phyloP scores from a whole-genome alignment of 1,140 invertebrate species.

The Gryon sp. region DNA sequence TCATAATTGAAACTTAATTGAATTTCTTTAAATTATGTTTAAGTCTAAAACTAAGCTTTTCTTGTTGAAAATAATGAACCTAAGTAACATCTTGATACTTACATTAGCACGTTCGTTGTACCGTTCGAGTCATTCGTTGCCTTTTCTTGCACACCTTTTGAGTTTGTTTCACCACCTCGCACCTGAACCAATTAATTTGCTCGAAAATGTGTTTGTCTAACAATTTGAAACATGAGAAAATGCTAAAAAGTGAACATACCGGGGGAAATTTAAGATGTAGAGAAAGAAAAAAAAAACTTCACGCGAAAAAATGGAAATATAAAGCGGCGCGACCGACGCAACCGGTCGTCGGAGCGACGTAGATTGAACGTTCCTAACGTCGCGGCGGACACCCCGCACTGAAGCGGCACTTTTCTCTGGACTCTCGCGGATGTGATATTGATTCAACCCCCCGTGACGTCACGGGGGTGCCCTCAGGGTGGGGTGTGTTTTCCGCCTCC shows the following conservation, averaged over 20 bases:
- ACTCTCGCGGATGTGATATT: conserved; percentile 71
- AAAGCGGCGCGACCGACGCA: conserved; percentile 57
- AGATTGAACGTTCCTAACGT: conserved; percentile 72
- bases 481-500: conserved; percentile 62
- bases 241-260: not conserved
- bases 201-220: too few species aligned
- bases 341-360: conserved; percentile 70
- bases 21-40: too few species aligned
- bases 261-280: not conserved
- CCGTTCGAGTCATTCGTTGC: conserved; percentile 46
- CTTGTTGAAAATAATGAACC: not conserved
- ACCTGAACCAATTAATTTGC: conserved; percentile 11
- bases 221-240: not conserved
- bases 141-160: conserved; percentile 16
- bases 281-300: conserved; percentile 20
- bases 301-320: conserved; percentile 38
- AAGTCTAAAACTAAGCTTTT: too few species aligned
- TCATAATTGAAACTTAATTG: too few species aligned
- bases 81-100: conserved; percentile 15
- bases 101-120: conserved; percentile 56
- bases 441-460: conserved; percentile 76
- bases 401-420: conserved; percentile 67
- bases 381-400: conserved; percentile 77
- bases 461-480: conserved; percentile 56
- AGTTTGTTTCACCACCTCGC: conserved; percentile 15